These are phyloP conservation scores for Tetrax tetrax DNA, from an alignment of 2,113 vertebrate genomes.

Conservation along the genomic window DNA sequence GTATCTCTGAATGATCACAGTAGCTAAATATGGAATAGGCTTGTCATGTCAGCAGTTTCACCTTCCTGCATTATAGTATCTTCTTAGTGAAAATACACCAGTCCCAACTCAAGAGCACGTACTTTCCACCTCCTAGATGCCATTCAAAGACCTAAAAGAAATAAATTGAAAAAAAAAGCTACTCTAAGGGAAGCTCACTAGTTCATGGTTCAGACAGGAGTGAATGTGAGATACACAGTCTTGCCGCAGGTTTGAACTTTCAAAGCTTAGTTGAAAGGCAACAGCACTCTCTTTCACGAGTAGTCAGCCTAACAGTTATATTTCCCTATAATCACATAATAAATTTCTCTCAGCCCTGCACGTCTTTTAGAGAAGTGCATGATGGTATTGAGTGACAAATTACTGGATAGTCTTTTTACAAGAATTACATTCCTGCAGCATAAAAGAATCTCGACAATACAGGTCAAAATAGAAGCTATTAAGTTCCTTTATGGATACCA, in stretches of 20 bases:
- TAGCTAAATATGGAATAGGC: background rate
- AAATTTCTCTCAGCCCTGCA: background rate
- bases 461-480: slow-evolving; percentile 12
- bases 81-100: background rate
- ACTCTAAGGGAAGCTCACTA: background rate
- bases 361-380: slow-evolving; percentile 1
- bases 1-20: background rate
- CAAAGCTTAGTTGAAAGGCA: slow-evolving; percentile 23
- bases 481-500: slow-evolving; percentile 20
- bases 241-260: background rate
- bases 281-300: background rate
- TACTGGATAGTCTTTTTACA: slow-evolving; percentile 28
- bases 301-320: background rate
- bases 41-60: background rate
- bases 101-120: background rate
- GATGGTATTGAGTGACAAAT: slow-evolving; percentile 4
- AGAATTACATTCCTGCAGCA: background rate
- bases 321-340: slow-evolving; percentile 16
- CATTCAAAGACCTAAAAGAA: slow-evolving; percentile 5
- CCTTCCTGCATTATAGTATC: background rate
- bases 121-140: background rate
- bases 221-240: background rate
- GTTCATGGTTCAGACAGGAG: background rate
- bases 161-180: background rate
- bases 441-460: slow-evolving; percentile 28